These are phyloP conservation scores for Sebastiscus albofasciatus DNA, from an alignment of 2,797 vertebrate genomes.

Conservation along the genomic window DNA sequence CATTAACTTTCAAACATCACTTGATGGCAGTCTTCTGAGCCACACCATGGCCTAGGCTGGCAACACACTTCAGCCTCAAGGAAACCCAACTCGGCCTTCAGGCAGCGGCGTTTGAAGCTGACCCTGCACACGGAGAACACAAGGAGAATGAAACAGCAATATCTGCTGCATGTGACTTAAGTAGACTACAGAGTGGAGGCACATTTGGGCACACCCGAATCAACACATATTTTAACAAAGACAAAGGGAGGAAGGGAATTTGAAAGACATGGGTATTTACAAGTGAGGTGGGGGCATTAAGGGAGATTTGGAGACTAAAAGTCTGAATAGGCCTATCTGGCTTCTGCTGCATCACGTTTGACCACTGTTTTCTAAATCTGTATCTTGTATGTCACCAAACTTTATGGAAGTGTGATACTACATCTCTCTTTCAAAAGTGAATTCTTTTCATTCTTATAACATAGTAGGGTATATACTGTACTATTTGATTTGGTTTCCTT, in stretches of 20 bases:
- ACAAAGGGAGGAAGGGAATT: neutral
- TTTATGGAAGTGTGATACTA: neutral
- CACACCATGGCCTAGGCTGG: too few relatives aligned
- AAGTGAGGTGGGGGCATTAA: neutral
- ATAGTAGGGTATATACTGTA: neutral
- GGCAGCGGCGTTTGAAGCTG: rapidly evolving
- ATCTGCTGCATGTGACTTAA: too few relatives aligned
- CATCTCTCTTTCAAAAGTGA: neutral
- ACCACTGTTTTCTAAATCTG: neutral
- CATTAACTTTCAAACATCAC: too few relatives aligned
- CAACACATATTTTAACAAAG: neutral
- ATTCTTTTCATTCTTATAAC: slow-evolving; percentile 8
- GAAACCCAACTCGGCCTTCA: rapidly evolving
- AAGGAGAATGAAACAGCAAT: too few relatives aligned
- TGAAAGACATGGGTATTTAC: neutral
- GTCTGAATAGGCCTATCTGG: neutral
- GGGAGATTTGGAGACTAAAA: neutral
- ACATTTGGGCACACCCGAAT: too few relatives aligned
- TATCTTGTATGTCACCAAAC: neutral
- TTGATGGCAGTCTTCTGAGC: too few relatives aligned
- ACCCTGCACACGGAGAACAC: too few relatives aligned
- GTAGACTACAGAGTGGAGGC: too few relatives aligned
- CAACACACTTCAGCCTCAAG: too few relatives aligned
- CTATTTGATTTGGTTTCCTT: slow-evolving; percentile 31
- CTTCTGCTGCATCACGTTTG: neutral